Evolutionary conservation across 1,140 invertebrate species (phyloP).

Genomic region (Lethocerus indicus): DNA sequence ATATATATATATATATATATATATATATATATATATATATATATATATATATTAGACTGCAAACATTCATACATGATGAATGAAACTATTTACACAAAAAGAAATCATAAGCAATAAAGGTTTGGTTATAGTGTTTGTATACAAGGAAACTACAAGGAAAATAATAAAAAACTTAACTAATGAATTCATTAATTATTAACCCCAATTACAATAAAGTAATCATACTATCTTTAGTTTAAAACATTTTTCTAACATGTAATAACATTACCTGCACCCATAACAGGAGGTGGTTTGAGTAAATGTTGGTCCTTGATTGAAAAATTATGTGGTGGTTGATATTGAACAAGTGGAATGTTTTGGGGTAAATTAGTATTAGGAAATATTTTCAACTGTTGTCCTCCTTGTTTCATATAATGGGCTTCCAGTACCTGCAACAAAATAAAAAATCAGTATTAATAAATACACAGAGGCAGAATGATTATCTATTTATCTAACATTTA

Average conservation of each 20-base stretch:
- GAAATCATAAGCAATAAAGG: neutral
- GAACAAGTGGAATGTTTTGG: conserved; percentile 52
- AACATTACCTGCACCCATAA: conserved; percentile 63
- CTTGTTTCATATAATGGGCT: conserved; percentile 26
- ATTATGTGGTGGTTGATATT: conserved; percentile 61
- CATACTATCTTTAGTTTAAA: no score
- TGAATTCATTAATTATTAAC: neutral
- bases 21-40: neutral
- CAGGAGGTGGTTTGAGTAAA: conserved; percentile 75
- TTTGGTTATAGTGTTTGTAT: neutral
- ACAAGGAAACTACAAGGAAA: neutral
- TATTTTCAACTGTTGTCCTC: conserved; percentile 27
- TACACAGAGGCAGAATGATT: no score
- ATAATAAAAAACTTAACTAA: neutral
- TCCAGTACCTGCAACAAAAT: conserved; percentile 25
- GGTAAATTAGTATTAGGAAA: conserved; percentile 48
- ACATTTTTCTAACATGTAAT: neutral
- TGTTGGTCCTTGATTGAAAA: conserved; percentile 87
- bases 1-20: neutral
- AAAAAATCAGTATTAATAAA: neutral
- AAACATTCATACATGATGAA: neutral
- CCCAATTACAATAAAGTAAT: no score
- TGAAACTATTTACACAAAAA: neutral
- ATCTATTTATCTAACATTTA: no score
- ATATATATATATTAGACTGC: neutral